Evolutionary conservation across 2,888 invertebrate genomes (phyloP).

Genomic region (Drosophila cognata): DNA sequence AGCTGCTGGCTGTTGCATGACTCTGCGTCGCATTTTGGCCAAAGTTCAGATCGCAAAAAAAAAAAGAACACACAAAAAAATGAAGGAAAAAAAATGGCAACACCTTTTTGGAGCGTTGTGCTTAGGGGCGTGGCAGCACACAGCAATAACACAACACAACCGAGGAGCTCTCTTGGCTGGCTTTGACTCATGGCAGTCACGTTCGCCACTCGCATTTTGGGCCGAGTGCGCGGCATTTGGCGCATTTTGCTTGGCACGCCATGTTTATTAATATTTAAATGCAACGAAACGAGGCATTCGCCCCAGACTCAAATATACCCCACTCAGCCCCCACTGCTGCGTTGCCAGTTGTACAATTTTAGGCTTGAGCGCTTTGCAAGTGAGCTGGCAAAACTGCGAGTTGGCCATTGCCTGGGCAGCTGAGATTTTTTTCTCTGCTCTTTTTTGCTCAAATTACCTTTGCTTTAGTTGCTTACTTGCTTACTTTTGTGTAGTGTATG

Average conservation of each 20-base stretch:
- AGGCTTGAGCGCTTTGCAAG: slow-evolving; percentile 65
- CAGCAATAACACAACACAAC: not conserved
- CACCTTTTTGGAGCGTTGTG: slow-evolving; percentile 33
- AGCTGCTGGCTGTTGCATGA: slow-evolving; percentile 63
- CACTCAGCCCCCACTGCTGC: not conserved
- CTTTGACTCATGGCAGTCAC: slow-evolving; percentile 77
- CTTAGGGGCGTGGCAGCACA: slow-evolving; percentile 33
- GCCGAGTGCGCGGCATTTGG: slow-evolving; percentile 62
- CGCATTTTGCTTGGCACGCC: slow-evolving; percentile 75
- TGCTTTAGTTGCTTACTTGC: not conserved
- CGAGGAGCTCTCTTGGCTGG: slow-evolving; percentile 32
- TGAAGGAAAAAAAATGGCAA: slow-evolving; percentile 39
- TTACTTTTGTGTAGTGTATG: not conserved
- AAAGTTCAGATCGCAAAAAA: slow-evolving; percentile 61
- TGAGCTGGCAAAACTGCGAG: slow-evolving; percentile 43
- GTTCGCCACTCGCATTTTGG: slow-evolving; percentile 57
- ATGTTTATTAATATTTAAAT: slow-evolving; percentile 82
- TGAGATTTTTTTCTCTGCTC: not conserved
- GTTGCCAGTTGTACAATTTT: slow-evolving; percentile 67
- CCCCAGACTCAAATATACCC: slow-evolving; percentile 49
- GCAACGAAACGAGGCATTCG: slow-evolving; percentile 79
- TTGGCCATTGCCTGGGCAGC: slow-evolving; percentile 20
- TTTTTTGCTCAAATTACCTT: slow-evolving; percentile 1
- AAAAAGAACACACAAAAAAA: not conserved
- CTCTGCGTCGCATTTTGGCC: slow-evolving; percentile 67